Evolutionary conservation across 30 jellyfish, hydroid and myxozoan genomes (phyloP).

Genomic region (Chrysaora quinquecirrha): DNA sequence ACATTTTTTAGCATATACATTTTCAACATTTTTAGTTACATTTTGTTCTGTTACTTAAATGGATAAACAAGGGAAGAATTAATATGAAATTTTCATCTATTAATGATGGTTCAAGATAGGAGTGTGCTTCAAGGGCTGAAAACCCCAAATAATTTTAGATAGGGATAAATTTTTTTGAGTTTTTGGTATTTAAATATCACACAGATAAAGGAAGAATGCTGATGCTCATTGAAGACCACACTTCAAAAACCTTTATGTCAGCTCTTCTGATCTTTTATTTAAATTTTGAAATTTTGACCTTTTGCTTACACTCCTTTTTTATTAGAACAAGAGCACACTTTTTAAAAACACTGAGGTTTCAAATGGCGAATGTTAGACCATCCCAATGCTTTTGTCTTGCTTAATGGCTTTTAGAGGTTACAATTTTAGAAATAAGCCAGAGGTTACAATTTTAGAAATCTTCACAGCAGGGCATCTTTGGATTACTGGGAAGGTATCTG

Average conservation of each 20-base stretch:
- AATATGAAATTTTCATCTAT: background rate
- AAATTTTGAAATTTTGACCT: background rate
- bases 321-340: background rate
- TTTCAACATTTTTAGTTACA: background rate
- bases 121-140: background rate
- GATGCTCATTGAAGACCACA: background rate
- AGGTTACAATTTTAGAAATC: too few species aligned
- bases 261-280: background rate
- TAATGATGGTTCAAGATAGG: background rate
- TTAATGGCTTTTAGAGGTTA: background rate
- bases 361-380: background rate
- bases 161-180: background rate
- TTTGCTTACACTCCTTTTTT: background rate
- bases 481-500: background rate
- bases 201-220: background rate
- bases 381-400: background rate
- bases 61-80: background rate
- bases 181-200: background rate
- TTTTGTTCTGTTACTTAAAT: background rate
- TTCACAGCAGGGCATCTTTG: constrained; percentile 1
- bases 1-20: background rate
- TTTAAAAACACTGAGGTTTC: background rate
- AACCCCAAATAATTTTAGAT: background rate
- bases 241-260: background rate
- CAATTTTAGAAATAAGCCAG: background rate